A percentile compares a stretch with the other conserved stretches of the same genome.
Conservation (phyloP, 2,797 vertebrate genomes). For the Bovichtus diacanthus region DNA sequence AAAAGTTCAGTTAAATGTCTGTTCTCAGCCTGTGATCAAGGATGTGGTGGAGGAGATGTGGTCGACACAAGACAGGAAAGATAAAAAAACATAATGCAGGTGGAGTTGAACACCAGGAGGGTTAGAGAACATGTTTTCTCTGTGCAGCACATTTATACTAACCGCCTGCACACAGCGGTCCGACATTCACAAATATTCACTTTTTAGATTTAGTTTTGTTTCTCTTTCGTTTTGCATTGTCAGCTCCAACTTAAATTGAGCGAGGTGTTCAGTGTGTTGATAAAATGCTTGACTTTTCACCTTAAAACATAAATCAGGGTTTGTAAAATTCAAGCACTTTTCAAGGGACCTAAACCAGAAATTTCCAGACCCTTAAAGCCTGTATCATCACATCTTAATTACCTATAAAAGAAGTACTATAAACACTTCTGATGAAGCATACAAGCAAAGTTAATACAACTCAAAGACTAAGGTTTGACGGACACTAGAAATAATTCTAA, state of each 20-base stretch:
- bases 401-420: too few relatives aligned
- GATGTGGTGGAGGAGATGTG: conserved; percentile 66
- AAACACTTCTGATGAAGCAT: too few relatives aligned
- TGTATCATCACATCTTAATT: too few relatives aligned
- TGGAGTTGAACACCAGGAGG: conserved; percentile 17
- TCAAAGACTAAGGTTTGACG: too few relatives aligned
- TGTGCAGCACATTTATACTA: background rate
- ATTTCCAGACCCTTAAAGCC: too few relatives aligned
- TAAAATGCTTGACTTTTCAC: too few relatives aligned
- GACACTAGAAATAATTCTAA: too few relatives aligned
- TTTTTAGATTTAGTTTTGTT: background rate
- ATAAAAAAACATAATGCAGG: conserved; percentile 16
- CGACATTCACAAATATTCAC: background rate
- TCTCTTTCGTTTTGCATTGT: background rate
- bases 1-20: conserved; percentile 27
- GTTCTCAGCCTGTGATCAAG: conserved; percentile 46
- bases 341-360: too few relatives aligned
- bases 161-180: background rate
- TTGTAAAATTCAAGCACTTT: too few relatives aligned
- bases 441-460: too few relatives aligned
- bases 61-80: conserved; percentile 54
- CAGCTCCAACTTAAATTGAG: background rate
- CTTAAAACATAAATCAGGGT: too few relatives aligned
- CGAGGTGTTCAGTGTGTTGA: background rate
- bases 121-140: conserved; percentile 34